These are phyloP conservation scores for Chaetodon trifasciatus DNA, from an alignment of 2,797 vertebrate genomes.

Conservation along the genomic window DNA sequence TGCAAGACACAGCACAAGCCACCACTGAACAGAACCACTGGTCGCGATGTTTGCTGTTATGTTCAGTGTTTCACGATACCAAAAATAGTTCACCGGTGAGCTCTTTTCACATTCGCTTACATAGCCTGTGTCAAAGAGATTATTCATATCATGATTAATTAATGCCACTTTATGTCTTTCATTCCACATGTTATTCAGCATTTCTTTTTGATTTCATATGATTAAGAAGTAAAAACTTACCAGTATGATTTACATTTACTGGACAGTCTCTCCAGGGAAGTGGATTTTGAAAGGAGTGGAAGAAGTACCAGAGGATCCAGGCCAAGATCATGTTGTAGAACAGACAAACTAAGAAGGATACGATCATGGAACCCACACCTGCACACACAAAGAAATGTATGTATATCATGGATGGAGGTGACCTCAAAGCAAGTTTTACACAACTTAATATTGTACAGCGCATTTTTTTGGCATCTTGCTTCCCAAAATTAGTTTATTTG, in stretches of 20 bases:
- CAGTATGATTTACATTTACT: slow-evolving; percentile 82
- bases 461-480: neutral
- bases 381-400: slow-evolving; percentile 17
- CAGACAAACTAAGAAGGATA: slow-evolving; percentile 84
- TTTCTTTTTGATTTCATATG: slow-evolving; percentile 4
- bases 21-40: slow-evolving; percentile 84
- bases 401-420: neutral
- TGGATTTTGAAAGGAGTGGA: slow-evolving; percentile 89
- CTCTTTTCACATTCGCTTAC: slow-evolving; percentile 85
- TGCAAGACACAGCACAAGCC: slow-evolving; percentile 85
- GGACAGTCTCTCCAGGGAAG: slow-evolving; percentile 89
- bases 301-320: slow-evolving; percentile 91
- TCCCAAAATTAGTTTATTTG: neutral
- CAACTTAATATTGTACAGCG: neutral
- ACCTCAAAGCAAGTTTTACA: neutral
- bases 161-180: neutral
- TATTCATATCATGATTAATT: neutral
- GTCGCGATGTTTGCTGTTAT: slow-evolving; percentile 78
- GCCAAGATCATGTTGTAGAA: slow-evolving; percentile 89
- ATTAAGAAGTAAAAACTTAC: slow-evolving; percentile 62
- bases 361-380: slow-evolving; percentile 84
- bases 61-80: slow-evolving; percentile 90
- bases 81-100: slow-evolving; percentile 88
- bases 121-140: slow-evolving; percentile 75
- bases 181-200: neutral